Evolutionary conservation across 2,888 invertebrate species (phyloP).

Genomic region (Incurvaria masculella): DNA sequence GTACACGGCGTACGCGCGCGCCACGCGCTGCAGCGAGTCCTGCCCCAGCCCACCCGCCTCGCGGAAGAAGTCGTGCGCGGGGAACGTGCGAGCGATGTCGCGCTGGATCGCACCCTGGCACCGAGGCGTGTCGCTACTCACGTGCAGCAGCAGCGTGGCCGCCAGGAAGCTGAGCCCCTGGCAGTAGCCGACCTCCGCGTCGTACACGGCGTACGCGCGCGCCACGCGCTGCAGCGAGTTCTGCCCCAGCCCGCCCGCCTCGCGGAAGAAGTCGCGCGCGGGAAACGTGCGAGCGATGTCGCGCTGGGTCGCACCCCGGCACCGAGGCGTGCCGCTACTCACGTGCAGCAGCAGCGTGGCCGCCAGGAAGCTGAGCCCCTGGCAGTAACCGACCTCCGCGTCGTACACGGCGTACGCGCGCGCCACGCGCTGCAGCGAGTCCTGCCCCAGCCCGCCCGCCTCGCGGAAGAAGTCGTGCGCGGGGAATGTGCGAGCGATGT

Average conservation of each 20-base stretch:
- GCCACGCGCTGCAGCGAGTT: slow-evolving; percentile 94
- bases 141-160: slow-evolving; percentile 92
- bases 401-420: slow-evolving; percentile 98
- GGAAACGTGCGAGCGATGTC: slow-evolving; percentile 96
- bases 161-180: slow-evolving; percentile 98
- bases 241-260: slow-evolving; percentile 92
- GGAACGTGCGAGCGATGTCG: slow-evolving; percentile 97
- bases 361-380: slow-evolving; percentile 96
- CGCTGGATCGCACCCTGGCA: slow-evolving; percentile 94
- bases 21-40: slow-evolving; percentile 92
- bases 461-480: slow-evolving; percentile 98
- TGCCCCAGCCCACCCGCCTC: slow-evolving; percentile 94
- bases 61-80: slow-evolving; percentile 97
- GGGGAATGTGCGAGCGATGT: slow-evolving; percentile 97
- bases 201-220: slow-evolving; percentile 96
- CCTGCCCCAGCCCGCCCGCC: slow-evolving; percentile 92
- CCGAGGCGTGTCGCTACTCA: slow-evolving; percentile 70
- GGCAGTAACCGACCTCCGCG: slow-evolving; percentile 97
- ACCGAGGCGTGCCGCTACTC: too few relatives aligned
- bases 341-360: slow-evolving; percentile 95
- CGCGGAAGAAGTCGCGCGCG: slow-evolving; percentile 97
- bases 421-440: slow-evolving; percentile 91
- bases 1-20: slow-evolving; percentile 96
- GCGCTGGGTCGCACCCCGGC: slow-evolving; percentile 91
- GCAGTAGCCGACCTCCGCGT: slow-evolving; percentile 97